phyloP scores from a whole-genome alignment of 2,888 invertebrate species.

The Glyphotaelius pellucidus region DNA sequence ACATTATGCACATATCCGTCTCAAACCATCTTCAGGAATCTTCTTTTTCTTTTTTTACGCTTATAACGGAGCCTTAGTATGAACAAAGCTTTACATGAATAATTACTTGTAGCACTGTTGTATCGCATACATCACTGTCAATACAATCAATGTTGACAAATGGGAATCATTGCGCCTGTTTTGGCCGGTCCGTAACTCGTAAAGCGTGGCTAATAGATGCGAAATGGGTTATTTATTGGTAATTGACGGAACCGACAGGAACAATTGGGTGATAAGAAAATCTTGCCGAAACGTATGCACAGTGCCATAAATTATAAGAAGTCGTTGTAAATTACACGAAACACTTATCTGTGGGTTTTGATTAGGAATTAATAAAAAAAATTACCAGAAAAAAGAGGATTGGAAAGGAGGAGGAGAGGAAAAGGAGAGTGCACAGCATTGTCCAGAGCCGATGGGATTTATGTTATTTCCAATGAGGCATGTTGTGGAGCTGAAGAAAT shows the following conservation, averaged over 20 bases:
- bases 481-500: too few species aligned
- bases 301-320: not conserved
- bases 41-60: too few species aligned
- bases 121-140: slow-evolving; percentile 30
- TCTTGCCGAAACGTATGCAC: not conserved
- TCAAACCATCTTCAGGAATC: too few species aligned
- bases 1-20: too few species aligned
- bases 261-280: not conserved
- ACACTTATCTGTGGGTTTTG: not conserved
- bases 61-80: not conserved
- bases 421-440: too few species aligned
- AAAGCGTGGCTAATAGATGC: slow-evolving; percentile 1
- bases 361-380: not conserved
- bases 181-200: not conserved
- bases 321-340: not conserved
- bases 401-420: too few species aligned
- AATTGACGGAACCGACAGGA: slow-evolving; percentile 12
- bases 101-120: not conserved
- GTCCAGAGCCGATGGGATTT: too few species aligned
- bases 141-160: slow-evolving; percentile 31
- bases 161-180: slow-evolving; percentile 28
- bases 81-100: not conserved
- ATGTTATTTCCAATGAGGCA: too few species aligned
- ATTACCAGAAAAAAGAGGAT: not conserved
- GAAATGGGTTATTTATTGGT: slow-evolving; percentile 33